Base-by-base conservation (phyloP, 1,140 invertebrate genomes). In the Bombus affinis region DNA sequence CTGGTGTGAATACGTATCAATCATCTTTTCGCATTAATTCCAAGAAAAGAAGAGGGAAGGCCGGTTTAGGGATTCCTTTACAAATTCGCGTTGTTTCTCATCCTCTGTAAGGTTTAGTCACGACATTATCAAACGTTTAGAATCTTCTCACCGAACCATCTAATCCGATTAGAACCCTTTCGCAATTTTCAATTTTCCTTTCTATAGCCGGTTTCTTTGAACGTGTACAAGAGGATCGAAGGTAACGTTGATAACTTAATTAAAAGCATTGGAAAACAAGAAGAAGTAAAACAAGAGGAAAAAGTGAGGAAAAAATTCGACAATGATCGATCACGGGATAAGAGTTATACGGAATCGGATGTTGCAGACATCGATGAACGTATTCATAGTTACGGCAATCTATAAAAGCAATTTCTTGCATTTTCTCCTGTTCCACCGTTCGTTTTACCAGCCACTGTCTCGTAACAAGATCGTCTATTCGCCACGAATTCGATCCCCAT, bases 391-490 rank as follows among this genome's bases (percentile, higher is more conserved):
- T 25, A 13, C 6, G 15, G 15, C 71, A 53, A 62, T 87, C 22
- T n/a, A 39, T 78, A n/a, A 53, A 57, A 65, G 59, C 86, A 88
- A 83, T 87, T 83, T 37, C 10, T 76, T 44, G 32, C 42, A 57
- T 83, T 62, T 87, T 79, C 39, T 47, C 62, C 0, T n/a, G 15
- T 22, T 10, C 25, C 25, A 1, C 5, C 25, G 65, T 32, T 72
- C 28, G 25, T 62, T 81, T 44, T 39, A 57, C 59, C 32, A 25
- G 3, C 32, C 2, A 0, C 28, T 57, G 22, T 44, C 3, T 15
- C 22, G 37, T 72, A 81, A 88, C 78, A 39, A 59, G 18, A 62
- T 8, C n/a, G 76, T 59, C 25, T 22, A 57, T 42, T 68, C 18
- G 15, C 18, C 2, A 8, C 22, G 22, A 70, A 59, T 83, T 47